Conservation (phyloP, 2,888 invertebrate genomes). For the Xylota sylvarum region DNA sequence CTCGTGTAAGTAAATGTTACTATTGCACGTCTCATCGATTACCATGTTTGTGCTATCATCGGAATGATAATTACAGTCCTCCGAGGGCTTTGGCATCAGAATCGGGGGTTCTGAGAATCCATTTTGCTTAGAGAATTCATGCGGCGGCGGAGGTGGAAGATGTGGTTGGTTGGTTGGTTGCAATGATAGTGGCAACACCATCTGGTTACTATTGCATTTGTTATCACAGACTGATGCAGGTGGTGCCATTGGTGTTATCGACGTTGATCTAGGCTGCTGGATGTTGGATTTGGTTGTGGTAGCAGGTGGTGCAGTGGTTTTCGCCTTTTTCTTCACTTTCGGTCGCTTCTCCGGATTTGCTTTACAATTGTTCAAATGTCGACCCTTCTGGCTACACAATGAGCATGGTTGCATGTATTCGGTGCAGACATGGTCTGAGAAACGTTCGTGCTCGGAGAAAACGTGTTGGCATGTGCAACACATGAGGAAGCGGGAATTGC, state of each 20-base stretch:
- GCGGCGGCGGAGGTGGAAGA: background rate
- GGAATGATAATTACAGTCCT: constrained; percentile 63
- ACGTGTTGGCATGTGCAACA: constrained; percentile 93
- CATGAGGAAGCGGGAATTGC: constrained; percentile 89
- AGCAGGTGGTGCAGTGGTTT: constrained; percentile 22
- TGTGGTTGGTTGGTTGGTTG: constrained; percentile 9
- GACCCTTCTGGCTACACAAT: constrained; percentile 83
- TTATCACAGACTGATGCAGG: constrained; percentile 27
- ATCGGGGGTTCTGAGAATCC: constrained; percentile 45
- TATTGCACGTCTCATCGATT: constrained; percentile 79
- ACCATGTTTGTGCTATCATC: constrained; percentile 80
- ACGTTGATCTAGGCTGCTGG: constrained; percentile 11
- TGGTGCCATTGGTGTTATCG: constrained; percentile 5
- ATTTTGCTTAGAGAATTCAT: constrained; percentile 62
- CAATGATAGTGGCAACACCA: constrained; percentile 18
- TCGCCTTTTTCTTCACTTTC: constrained; percentile 78
- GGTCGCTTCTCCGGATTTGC: constrained; percentile 79
- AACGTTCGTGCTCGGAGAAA: constrained; percentile 91
- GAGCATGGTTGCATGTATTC: constrained; percentile 83
- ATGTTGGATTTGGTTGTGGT: constrained; percentile 19
- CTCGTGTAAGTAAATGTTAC: constrained; percentile 61
- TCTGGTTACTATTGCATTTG: constrained; percentile 32
- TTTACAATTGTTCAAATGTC: constrained; percentile 83
- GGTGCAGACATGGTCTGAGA: constrained; percentile 90
- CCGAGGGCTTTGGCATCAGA: constrained; percentile 4